Conservation (phyloP, 2,888 invertebrate genomes). For the Pterostichus niger region DNA sequence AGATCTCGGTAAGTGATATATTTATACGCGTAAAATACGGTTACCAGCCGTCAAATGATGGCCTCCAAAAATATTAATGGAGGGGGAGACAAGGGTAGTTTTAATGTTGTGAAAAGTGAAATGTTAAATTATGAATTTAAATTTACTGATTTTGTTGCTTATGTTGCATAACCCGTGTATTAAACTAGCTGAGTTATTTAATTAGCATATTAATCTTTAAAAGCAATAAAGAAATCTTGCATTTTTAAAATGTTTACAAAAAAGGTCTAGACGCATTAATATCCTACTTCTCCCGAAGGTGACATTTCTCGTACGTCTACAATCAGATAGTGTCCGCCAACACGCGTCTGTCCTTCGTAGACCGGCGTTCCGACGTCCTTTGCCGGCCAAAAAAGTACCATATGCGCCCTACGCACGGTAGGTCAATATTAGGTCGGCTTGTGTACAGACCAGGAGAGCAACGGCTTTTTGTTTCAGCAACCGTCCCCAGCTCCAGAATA, state of each 20-base stretch:
- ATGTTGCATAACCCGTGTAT: neutral
- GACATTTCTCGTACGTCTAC: constrained; percentile 6
- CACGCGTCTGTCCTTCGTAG: constrained; percentile 5
- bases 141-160: too few species aligned
- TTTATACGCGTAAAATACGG: too few species aligned
- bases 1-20: too few species aligned
- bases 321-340: constrained; percentile 14
- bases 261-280: constrained; percentile 23
- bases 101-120: too few species aligned
- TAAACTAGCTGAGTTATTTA: neutral
- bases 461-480: constrained; percentile 34
- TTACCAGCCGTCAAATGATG: too few species aligned
- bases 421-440: constrained; percentile 52
- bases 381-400: constrained; percentile 36
- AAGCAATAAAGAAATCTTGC: neutral
- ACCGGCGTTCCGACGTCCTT: neutral
- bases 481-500: constrained; percentile 28
- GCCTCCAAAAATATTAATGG: too few species aligned
- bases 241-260: neutral
- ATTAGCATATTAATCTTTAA: neutral
- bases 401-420: constrained; percentile 42
- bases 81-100: too few species aligned
- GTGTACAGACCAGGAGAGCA: constrained; percentile 35
- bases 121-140: too few species aligned
- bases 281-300: neutral